Evolutionary conservation across 2,888 invertebrate species (phyloP), one percentile per base, ranked within the genome.

Genomic region (Saturnia japonica): DNA sequence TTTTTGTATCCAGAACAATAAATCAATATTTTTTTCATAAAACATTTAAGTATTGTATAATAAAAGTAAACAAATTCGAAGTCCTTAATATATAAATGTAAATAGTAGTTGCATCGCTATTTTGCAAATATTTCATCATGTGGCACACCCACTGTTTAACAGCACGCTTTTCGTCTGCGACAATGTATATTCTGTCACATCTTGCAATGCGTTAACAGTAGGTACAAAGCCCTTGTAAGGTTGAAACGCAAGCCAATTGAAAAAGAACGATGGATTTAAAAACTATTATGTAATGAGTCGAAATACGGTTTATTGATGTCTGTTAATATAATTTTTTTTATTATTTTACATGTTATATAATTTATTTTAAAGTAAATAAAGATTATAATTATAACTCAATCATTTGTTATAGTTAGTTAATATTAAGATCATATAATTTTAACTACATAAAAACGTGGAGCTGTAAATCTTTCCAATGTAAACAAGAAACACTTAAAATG

Each of bases 211-310:
- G 28, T 28, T 60, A 80, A 82, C n/a, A 80, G 78, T 79, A n/a
- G n/a, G 81, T 80, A 80, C 71, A 76, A 79, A 82, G 81, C 74
- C 72, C 73, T 76, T 76, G 73, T 73, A 72, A 76, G 73, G 73
- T 77, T 71, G 73, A 69, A 75, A 47, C 72, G 68, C 72, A 74
- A 68, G 66, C 74, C 68, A 71, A 72, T 76, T 77, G 76, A 76
- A 76, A 77, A 73, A 72, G 71, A 77, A 77, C 73, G 77, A 81
- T 79, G 79, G 74, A 77, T 77, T 54, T 34, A 43, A 43, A 8
- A 43, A 75, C 73, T 75, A 75, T 75, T 71, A 70, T 70, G 47
- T 67, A 70, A 74, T 54, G 0, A 54, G 22, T 54, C 22, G 54
- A 54, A 54, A 54, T 71, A 42, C 62, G 40, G 66, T 67, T 67